These are phyloP conservation scores for Drosophila nigromelanica DNA, from an alignment of 1,140 invertebrate species.

Conservation along the genomic window DNA sequence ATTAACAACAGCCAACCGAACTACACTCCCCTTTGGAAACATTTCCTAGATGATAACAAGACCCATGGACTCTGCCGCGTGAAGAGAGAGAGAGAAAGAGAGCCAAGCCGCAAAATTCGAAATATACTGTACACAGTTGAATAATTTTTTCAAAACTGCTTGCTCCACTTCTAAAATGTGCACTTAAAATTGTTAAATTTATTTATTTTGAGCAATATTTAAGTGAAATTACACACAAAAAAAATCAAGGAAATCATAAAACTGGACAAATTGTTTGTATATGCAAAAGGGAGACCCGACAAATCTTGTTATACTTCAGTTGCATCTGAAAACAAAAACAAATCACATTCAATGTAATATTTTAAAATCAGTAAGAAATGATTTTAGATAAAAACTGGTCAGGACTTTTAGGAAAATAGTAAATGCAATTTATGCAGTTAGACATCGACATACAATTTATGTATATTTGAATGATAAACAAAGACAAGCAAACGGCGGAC, in stretches of 20 bases:
- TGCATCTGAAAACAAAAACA: conserved; percentile 17
- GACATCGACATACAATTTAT: conserved; percentile 35
- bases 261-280: conserved; percentile 30
- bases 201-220: conserved; percentile 39
- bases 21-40: conserved; percentile 48
- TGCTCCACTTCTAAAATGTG: conserved; percentile 41
- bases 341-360: conserved; percentile 26
- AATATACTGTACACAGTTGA: conserved; percentile 45
- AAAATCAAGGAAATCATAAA: conserved; percentile 11
- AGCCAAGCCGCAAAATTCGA: conserved; percentile 45
- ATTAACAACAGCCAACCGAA: conserved; percentile 59
- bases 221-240: conserved; percentile 41
- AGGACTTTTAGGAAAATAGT: conserved; percentile 38
- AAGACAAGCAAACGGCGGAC: conserved; percentile 16
- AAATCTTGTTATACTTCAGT: conserved; percentile 25
- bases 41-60: conserved; percentile 43
- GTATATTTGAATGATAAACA: conserved; percentile 16
- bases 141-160: conserved; percentile 24
- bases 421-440: conserved; percentile 29
- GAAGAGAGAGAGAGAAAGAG: conserved; percentile 23
- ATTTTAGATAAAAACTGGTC: conserved; percentile 37
- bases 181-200: conserved; percentile 45
- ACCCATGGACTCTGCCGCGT: conserved; percentile 27
- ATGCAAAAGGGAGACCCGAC: background rate
- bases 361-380: conserved; percentile 25